Evolutionary conservation across 2,888 invertebrate genomes (phyloP).

Genomic region (Conomelus anceps): DNA sequence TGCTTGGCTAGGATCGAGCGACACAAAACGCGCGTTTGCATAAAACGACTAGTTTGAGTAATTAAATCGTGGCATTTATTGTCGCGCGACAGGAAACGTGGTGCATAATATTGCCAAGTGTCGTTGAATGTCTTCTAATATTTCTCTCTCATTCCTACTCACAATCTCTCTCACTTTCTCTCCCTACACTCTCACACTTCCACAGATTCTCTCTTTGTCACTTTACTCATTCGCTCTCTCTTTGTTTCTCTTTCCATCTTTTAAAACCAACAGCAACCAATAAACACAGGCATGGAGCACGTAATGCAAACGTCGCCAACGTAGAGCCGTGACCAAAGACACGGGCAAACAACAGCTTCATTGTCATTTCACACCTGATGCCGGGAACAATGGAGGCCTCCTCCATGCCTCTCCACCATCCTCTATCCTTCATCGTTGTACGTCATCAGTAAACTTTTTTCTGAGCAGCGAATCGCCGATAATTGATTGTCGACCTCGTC

Average conservation of each 20-base stretch:
- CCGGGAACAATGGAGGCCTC: background rate
- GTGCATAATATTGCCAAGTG: too few relatives aligned
- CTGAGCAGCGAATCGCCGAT: background rate
- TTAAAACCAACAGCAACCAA: background rate
- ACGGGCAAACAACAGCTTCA: background rate
- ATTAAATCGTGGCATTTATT: too few relatives aligned
- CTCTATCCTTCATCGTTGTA: background rate
- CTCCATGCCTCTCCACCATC: background rate
- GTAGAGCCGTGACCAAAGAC: background rate
- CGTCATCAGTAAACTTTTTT: background rate
- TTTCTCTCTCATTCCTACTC: too few relatives aligned
- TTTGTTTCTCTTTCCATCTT: background rate
- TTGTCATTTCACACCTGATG: background rate
- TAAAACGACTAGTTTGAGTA: too few relatives aligned
- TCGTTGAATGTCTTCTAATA: too few relatives aligned
- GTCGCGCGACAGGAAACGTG: too few relatives aligned
- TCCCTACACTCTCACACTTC: too few relatives aligned
- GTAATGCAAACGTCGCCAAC: background rate
- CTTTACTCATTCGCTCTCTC: background rate
- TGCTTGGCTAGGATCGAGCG: too few relatives aligned
- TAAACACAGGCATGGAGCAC: background rate
- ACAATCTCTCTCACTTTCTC: background rate
- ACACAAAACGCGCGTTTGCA: too few relatives aligned
- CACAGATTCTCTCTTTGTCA: background rate
- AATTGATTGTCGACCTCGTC: background rate